Evolutionary conservation across 2,797 vertebrate genomes (phyloP), one percentile per base, ranked within the genome.

Genomic region (Premnoplex brunnescens): DNA sequence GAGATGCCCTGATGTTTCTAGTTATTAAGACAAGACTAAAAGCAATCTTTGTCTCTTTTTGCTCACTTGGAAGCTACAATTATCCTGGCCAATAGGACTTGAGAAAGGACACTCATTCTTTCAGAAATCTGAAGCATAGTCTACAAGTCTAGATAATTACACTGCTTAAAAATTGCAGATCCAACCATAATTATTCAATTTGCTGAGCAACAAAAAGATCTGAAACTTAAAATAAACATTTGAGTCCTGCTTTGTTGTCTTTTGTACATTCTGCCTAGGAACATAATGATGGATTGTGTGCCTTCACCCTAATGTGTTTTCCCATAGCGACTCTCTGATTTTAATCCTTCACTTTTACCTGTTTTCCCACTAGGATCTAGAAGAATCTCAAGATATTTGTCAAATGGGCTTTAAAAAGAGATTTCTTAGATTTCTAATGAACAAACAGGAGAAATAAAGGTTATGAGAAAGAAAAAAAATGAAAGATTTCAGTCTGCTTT

Each of bases 151-250:
- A 37, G 52, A 36, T 80, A 81, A 89, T 68, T 54, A 55, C 7
- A 20, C 48, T 56, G 72, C 78, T 82, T 95, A 77, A 83, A 86
- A 85, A 76, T 18, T 39, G 72, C 49, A 93, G 59, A 80, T 92
- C 20, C 78, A 67, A 79, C 46, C 17, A 28, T 37, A 91, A 79
- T 62, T 85, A 73, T 67, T 91, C 72, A 64, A 80, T 78, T 62
- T 95, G n/a, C 64, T 58, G 37, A 88, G 78, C 49, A 77, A 76
- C 60, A 75, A 73, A 68, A 82, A 72, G 52, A 76, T 81, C 59
- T 87, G 63, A 87, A 79, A 37, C 41, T 85, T 77, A 85, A 91
- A 89, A 84, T 37, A 93, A 90, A 66, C 43, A 54, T 46, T 88
- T 78, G 49, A 56, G 19, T 84, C n/a, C 60, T 10, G 12, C n/a